Conservation (phyloP, 2,797 vertebrate species). For the Gallirallus australis region DNA sequence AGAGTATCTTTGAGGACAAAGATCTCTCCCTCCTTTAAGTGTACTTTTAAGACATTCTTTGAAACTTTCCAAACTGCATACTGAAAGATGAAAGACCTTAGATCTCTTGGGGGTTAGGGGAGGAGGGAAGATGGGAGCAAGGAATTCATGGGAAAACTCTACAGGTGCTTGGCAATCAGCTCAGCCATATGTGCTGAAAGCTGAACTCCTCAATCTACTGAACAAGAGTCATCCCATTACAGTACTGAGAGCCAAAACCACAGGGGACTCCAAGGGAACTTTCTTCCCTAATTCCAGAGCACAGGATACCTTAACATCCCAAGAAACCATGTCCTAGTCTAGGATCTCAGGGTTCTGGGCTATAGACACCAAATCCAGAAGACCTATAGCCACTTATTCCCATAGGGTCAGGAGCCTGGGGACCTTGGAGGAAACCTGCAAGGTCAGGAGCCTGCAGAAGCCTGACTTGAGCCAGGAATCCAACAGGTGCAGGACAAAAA, state of each 20-base stretch:
- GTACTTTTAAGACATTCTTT: background rate
- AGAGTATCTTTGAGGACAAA: background rate
- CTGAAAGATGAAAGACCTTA: background rate
- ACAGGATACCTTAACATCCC: background rate
- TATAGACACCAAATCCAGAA: background rate
- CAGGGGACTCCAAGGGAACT: background rate
- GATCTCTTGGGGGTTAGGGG: background rate
- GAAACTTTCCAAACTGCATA: background rate
- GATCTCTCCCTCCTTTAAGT: background rate
- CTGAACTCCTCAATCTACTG: background rate
- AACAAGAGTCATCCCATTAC: background rate
- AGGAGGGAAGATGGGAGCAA: background rate
- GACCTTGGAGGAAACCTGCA: background rate
- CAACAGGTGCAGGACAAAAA: slow-evolving; percentile 32
- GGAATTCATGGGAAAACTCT: background rate
- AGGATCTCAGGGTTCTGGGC: background rate
- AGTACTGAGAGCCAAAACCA: background rate
- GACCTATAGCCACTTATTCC: background rate
- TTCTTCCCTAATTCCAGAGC: background rate
- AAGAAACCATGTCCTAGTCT: background rate
- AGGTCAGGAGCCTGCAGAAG: background rate
- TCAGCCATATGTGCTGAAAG: background rate
- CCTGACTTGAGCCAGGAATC: background rate
- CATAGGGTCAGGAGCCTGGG: background rate
- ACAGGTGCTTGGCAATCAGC: background rate